Percentiles rank a stretch among this genome's conserved stretches.
Conservation (phyloP, 1,140 invertebrate species). For the Thaumatotibia leucotreta region DNA sequence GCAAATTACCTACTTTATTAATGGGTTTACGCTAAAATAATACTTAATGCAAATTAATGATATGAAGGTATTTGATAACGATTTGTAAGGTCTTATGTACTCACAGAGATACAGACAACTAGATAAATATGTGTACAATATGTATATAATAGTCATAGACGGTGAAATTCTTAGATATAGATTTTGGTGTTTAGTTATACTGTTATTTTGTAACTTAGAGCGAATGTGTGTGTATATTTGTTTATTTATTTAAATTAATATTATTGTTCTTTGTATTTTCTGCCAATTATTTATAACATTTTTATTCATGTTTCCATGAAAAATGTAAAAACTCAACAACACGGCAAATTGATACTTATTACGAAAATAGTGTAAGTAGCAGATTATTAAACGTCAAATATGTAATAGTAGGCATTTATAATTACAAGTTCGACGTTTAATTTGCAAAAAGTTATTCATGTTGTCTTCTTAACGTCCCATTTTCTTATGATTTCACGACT, state of each 20-base stretch:
- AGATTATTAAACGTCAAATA: too few relatives aligned
- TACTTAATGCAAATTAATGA: conserved; percentile 1
- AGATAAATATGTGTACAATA: conserved; percentile 28
- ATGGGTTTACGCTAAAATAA: background rate
- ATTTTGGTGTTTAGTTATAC: conserved; percentile 42
- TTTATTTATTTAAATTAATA: conserved; percentile 19
- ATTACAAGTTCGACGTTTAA: too few relatives aligned
- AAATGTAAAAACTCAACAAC: too few relatives aligned
- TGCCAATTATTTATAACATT: too few relatives aligned
- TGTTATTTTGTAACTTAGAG: conserved; percentile 41
- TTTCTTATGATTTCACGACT: too few relatives aligned
- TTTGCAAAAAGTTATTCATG: too few relatives aligned
- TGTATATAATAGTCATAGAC: conserved; percentile 51
- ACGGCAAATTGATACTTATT: too few relatives aligned
- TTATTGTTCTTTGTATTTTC: background rate
- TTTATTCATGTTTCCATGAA: too few relatives aligned
- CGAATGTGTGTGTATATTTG: conserved; percentile 38
- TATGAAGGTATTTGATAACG: background rate
- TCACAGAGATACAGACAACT: conserved; percentile 9
- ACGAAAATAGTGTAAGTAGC: too few relatives aligned
- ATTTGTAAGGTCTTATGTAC: conserved; percentile 8
- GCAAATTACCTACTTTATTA: background rate
- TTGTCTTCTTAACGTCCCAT: too few relatives aligned
- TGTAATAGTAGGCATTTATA: too few relatives aligned
- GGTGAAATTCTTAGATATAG: conserved; percentile 37